A percentile compares a stretch with the other conserved stretches of the same genome.
These are phyloP conservation scores for Lamproptera curius DNA, from an alignment of 2,888 invertebrate species.

Conservation along the genomic window DNA sequence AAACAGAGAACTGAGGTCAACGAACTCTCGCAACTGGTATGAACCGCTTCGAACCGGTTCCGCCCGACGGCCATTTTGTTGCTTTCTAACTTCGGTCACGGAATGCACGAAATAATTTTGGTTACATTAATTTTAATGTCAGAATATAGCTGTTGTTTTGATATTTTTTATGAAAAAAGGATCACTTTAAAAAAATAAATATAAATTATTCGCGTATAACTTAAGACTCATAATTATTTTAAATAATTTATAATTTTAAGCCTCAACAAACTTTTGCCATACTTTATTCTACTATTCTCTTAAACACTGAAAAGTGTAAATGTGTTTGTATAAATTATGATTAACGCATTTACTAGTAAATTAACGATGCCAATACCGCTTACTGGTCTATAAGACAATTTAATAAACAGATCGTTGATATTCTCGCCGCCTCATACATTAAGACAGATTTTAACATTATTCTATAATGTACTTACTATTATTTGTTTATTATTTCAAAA, in stretches of 20 bases:
- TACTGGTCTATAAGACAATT: no score
- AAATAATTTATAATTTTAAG: slow-evolving; percentile 15
- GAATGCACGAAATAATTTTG: background rate
- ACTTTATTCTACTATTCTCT: no score
- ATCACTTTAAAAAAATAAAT: slow-evolving; percentile 21
- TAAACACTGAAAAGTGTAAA: no score
- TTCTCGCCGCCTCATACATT: no score
- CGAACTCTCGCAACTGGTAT: slow-evolving; percentile 30
- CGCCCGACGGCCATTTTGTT: slow-evolving; percentile 9
- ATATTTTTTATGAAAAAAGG: slow-evolving; percentile 11
- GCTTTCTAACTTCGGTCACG: slow-evolving; percentile 12
- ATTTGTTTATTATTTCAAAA: no score
- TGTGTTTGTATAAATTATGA: no score
- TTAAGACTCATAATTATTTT: background rate
- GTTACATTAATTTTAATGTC: background rate
- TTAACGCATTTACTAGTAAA: no score
- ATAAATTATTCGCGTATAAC: background rate
- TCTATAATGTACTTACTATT: no score
- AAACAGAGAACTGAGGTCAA: slow-evolving; percentile 28
- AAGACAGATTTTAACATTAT: no score
- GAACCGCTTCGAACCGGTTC: slow-evolving; percentile 35
- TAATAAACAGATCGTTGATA: no score
- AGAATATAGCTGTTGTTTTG: background rate
- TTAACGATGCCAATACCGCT: no score
- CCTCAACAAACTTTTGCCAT: slow-evolving; percentile 17